These are phyloP conservation scores for Atta texana DNA, from an alignment of 1,140 invertebrate species.

Conservation along the genomic window DNA sequence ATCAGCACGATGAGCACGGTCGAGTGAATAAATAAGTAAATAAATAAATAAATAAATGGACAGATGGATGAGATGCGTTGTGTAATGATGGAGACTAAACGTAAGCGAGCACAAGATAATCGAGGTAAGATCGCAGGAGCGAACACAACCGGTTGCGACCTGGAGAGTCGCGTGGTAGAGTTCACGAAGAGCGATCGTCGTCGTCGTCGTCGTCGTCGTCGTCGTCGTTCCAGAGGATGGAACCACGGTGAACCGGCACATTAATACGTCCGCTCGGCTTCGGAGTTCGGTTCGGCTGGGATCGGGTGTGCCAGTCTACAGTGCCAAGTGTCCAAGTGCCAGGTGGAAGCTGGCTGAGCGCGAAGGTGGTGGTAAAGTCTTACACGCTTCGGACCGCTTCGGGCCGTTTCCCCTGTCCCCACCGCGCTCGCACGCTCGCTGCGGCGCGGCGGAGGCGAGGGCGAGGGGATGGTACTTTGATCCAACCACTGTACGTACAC, in stretches of 20 bases:
- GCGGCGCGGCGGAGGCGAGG: too few species aligned
- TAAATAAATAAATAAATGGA: too few species aligned
- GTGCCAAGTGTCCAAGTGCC: conserved; percentile 77
- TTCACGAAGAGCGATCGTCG: conserved; percentile 60
- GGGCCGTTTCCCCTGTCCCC: conserved; percentile 10
- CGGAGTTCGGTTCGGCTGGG: conserved; percentile 75
- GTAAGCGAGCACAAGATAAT: not conserved
- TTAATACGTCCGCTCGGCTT: conserved; percentile 81
- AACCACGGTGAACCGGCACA: conserved; percentile 82
- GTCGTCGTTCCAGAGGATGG: conserved; percentile 69
- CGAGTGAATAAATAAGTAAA: not conserved
- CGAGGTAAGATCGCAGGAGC: not conserved
- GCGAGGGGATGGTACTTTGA: not conserved
- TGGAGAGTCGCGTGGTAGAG: not conserved
- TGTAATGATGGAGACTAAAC: not conserved
- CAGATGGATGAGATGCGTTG: not conserved
- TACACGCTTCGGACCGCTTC: conserved; percentile 36
- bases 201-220: conserved; percentile 24
- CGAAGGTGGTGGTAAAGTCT: conserved; percentile 68
- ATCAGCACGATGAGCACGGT: not conserved
- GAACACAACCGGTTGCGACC: conserved; percentile 36
- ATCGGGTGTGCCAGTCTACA: conserved; percentile 78
- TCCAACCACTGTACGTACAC: conserved; percentile 1
- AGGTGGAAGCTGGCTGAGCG: conserved; percentile 76
- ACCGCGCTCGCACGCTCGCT: not conserved